Percentiles rank a stretch among this genome's conserved stretches.
These are phyloP conservation scores for Microtus pennsylvanicus DNA, from an alignment of 2,113 vertebrate genomes.

Conservation along the genomic window DNA sequence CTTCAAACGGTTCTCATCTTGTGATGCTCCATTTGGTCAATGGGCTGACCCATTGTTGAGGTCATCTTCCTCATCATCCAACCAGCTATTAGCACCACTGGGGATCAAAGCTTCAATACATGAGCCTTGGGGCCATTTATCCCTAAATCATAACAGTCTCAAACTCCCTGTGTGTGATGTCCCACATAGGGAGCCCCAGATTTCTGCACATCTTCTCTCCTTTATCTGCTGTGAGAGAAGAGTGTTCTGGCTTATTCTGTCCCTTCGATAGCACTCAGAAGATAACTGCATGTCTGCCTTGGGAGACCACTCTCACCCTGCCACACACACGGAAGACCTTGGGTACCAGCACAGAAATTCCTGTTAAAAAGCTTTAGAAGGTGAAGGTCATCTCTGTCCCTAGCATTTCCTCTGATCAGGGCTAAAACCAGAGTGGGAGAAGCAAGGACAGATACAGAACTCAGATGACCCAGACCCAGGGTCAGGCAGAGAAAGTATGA, in stretches of 20 bases:
- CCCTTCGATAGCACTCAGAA: slow-evolving; percentile 39
- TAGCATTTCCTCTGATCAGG: fast-evolving
- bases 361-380: not conserved
- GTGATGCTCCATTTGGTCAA: not conserved
- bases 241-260: not conserved
- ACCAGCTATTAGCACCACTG: not conserved
- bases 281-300: not conserved
- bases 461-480: fast-evolving
- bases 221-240: not conserved
- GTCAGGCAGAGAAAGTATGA: not conserved
- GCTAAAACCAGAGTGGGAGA: no score
- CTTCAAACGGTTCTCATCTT: not conserved
- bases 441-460: not conserved
- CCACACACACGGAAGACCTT: not conserved
- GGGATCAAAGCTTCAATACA: not conserved
- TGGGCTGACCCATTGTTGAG: not conserved
- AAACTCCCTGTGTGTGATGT: not conserved
- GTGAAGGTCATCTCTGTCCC: not conserved
- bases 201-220: not conserved
- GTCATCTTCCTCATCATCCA: not conserved
- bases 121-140: not conserved
- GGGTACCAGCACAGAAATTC: not conserved
- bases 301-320: not conserved
- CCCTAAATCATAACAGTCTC: not conserved
- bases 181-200: not conserved